Evolutionary conservation across 2,797 vertebrate genomes (phyloP).

Genomic region (Atherinosoma microstoma): DNA sequence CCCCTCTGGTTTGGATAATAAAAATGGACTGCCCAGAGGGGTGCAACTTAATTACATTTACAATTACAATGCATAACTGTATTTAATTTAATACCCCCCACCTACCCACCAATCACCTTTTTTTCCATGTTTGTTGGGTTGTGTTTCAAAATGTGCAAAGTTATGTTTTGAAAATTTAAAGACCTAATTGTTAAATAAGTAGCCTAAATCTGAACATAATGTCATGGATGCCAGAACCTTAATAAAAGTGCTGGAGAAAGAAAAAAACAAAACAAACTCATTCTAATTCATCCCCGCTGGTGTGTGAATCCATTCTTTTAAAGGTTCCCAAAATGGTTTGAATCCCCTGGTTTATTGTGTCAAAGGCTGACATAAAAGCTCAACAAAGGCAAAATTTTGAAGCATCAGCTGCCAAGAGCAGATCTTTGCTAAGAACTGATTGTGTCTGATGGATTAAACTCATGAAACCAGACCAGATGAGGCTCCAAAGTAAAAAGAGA

Average conservation of each 20-base stretch:
- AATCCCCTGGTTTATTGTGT: slow-evolving; percentile 9
- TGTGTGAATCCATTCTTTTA: slow-evolving; percentile 5
- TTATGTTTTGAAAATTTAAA: background rate
- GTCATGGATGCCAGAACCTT: background rate
- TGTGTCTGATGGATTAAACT: slow-evolving; percentile 24
- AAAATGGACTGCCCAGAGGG: too few relatives aligned
- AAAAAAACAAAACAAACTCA: background rate
- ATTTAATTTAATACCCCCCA: too few relatives aligned
- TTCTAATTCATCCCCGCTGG: background rate
- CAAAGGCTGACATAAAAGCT: slow-evolving; percentile 33
- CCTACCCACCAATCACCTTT: too few relatives aligned
- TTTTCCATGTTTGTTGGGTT: too few relatives aligned
- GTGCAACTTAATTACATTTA: too few relatives aligned
- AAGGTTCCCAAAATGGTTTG: slow-evolving; percentile 15
- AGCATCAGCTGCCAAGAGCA: slow-evolving; percentile 46
- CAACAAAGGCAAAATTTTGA: slow-evolving; percentile 18
- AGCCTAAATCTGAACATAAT: too few relatives aligned
- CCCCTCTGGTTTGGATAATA: too few relatives aligned
- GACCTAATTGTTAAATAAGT: too few relatives aligned
- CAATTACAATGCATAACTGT: too few relatives aligned
- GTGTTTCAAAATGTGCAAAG: too few relatives aligned
- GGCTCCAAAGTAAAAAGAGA: slow-evolving; percentile 9
- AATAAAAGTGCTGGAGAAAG: background rate
- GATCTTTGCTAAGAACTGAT: slow-evolving; percentile 40
- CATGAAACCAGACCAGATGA: slow-evolving; percentile 34